Percentiles rank a stretch among this genome's conserved stretches.
phyloP scores from a whole-genome alignment of 2,888 invertebrate species.

The Stegana nigrithorax region DNA sequence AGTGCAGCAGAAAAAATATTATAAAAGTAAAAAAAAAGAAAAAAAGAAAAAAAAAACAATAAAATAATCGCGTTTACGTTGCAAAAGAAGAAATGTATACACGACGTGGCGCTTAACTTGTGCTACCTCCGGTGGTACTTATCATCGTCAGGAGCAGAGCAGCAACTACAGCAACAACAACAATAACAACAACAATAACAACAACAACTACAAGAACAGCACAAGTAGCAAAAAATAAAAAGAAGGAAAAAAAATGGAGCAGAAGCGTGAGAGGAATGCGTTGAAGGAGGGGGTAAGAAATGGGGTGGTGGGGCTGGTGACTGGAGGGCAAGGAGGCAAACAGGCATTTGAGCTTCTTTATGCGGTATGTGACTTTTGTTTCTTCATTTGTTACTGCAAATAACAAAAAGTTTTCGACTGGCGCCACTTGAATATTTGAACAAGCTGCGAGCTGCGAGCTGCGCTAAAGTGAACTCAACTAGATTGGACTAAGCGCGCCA shows the following conservation, averaged over 20 bases:
- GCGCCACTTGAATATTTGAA: conserved; percentile 66
- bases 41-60: conserved; percentile 3
- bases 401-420: conserved; percentile 60
- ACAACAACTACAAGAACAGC: conserved; percentile 9
- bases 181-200: neutral
- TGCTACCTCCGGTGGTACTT: too few relatives aligned
- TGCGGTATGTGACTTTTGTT: too few relatives aligned
- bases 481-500: neutral
- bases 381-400: too few relatives aligned
- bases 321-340: neutral
- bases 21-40: neutral
- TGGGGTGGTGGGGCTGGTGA: neutral
- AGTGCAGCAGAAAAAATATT: neutral
- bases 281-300: neutral
- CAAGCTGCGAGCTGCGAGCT: conserved; percentile 20
- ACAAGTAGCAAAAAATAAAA: conserved; percentile 36
- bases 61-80: neutral
- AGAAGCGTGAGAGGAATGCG: neutral
- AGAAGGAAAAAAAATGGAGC: neutral
- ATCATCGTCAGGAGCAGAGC: too few relatives aligned
- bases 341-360: too few relatives aligned
- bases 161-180: neutral
- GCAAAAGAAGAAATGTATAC: neutral
- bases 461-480: neutral
- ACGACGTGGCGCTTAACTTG: too few relatives aligned